Conservation (phyloP, 1,140 invertebrate species). For the Drosophila eugracilis region DNA sequence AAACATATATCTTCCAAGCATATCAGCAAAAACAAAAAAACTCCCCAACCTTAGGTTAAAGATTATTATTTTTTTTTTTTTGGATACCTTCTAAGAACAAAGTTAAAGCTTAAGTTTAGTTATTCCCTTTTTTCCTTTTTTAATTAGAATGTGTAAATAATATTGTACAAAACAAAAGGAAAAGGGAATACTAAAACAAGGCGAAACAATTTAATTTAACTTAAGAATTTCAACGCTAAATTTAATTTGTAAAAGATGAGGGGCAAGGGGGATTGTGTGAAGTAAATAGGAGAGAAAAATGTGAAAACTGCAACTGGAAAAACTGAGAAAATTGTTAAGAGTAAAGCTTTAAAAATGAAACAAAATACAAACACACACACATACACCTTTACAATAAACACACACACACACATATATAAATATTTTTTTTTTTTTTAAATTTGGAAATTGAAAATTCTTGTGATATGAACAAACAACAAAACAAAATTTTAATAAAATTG, state of each 20-base stretch:
- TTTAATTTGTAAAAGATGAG: slow-evolving; percentile 5
- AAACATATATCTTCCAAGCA: slow-evolving; percentile 56
- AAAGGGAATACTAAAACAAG: slow-evolving; percentile 7
- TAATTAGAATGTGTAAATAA: slow-evolving; percentile 25
- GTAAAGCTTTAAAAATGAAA: slow-evolving; percentile 51
- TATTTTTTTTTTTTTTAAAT: slow-evolving; percentile 58
- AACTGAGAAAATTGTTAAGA: slow-evolving; percentile 60
- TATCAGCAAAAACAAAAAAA: slow-evolving; percentile 51
- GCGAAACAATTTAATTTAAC: slow-evolving; percentile 55
- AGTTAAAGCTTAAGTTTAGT: slow-evolving; percentile 48
- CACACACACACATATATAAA: no score
- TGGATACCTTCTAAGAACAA: slow-evolving; percentile 55
- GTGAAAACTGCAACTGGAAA: slow-evolving; percentile 46
- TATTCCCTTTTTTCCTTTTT: slow-evolving; percentile 42
- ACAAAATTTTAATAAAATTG: slow-evolving; percentile 64
- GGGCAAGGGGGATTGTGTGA: no score
- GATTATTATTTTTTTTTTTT: slow-evolving; percentile 50
- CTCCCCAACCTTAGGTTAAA: slow-evolving; percentile 7
- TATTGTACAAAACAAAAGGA: slow-evolving; percentile 18
- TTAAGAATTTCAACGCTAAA: slow-evolving; percentile 49
- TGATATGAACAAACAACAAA: slow-evolving; percentile 74
- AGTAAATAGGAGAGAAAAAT: slow-evolving; percentile 7
- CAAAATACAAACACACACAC: no score
- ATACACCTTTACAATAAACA: slow-evolving; percentile 45
- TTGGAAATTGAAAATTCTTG: slow-evolving; percentile 77